A percentile compares a stretch with the other conserved stretches of the same genome.
Evolutionary conservation across 2,797 vertebrate genomes (phyloP).

Genomic region (Chaenodraco wilsoni): DNA sequence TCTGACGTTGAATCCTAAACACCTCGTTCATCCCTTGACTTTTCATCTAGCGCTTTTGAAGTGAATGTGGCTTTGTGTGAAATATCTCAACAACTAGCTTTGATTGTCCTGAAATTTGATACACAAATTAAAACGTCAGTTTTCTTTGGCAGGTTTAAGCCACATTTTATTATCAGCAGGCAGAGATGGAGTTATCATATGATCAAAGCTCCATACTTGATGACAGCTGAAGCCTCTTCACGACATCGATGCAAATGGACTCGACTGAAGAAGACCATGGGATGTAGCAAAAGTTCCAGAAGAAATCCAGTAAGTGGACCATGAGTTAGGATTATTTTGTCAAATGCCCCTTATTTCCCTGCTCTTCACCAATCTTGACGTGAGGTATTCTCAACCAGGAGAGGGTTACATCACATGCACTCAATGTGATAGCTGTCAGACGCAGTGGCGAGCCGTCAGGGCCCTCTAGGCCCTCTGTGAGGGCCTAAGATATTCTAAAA

Average conservation of each 20-base stretch:
- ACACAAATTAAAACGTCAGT: neutral
- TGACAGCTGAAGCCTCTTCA: neutral
- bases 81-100: neutral
- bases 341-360: neutral
- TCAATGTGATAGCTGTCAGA: slow-evolving; percentile 29
- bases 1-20: neutral
- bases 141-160: neutral
- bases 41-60: neutral
- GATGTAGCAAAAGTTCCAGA: neutral
- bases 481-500: too few relatives aligned
- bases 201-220: neutral
- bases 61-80: slow-evolving; percentile 2
- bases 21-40: neutral
- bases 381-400: neutral
- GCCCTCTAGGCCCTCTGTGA: too few relatives aligned
- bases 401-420: neutral
- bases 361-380: neutral
- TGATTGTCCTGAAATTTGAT: neutral
- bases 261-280: neutral
- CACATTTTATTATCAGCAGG: neutral
- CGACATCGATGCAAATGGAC: neutral
- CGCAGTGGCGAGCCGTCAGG: too few relatives aligned
- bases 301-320: neutral
- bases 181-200: too few relatives aligned
- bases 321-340: neutral